Conservation (phyloP, 2,888 invertebrate genomes). For the Vesta saturnalis region DNA sequence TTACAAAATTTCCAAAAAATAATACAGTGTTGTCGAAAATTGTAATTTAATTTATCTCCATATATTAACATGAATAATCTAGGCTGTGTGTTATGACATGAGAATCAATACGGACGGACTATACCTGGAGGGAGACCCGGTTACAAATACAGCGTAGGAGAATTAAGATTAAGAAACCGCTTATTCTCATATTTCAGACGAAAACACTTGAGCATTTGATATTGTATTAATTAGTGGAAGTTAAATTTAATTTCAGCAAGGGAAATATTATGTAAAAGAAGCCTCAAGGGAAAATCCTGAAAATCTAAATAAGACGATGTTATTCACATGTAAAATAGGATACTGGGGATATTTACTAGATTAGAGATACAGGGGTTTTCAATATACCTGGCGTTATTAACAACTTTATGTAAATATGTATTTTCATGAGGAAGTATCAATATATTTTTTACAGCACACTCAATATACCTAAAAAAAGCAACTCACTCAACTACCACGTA, state of each 20-base stretch:
- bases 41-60: too few relatives aligned
- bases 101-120: neutral
- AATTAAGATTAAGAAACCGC: neutral
- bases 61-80: too few relatives aligned
- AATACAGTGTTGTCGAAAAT: too few relatives aligned
- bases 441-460: too few relatives aligned
- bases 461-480: too few relatives aligned
- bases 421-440: too few relatives aligned
- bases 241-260: too few relatives aligned
- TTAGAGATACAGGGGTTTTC: neutral
- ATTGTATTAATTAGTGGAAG: too few relatives aligned
- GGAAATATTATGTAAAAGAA: neutral
- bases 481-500: too few relatives aligned
- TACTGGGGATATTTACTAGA: neutral
- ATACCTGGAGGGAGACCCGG: neutral
- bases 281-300: neutral
- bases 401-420: neutral
- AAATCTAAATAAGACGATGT: constrained; percentile 4
- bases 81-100: neutral
- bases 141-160: neutral
- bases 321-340: neutral
- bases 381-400: neutral
- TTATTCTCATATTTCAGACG: too few relatives aligned
- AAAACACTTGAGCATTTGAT: too few relatives aligned
- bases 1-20: too few relatives aligned